A percentile compares a stretch with the other conserved stretches of the same genome.
Evolutionary conservation across 1,140 invertebrate species (phyloP).

Genomic region (Cydia amplana): DNA sequence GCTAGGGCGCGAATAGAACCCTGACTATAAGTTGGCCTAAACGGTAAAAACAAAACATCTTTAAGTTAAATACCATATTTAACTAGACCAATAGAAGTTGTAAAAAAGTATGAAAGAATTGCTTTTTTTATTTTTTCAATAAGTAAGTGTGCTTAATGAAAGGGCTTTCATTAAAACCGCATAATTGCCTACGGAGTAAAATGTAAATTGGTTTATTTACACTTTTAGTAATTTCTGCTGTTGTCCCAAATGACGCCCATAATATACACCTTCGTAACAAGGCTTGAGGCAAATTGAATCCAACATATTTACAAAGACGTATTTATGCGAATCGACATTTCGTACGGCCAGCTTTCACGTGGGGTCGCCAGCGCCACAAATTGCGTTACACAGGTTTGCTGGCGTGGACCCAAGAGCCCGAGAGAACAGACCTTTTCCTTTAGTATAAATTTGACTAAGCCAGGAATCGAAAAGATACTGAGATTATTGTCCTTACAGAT

Average conservation of each 20-base stretch:
- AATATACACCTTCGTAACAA: slow-evolving; percentile 14
- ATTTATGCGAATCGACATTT: slow-evolving; percentile 27
- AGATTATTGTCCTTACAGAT: background rate
- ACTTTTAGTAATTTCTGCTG: background rate
- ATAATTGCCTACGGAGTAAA: too few species aligned
- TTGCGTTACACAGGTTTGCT: slow-evolving; percentile 22
- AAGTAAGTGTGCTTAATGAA: too few species aligned
- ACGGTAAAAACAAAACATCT: too few species aligned
- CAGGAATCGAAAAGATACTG: background rate
- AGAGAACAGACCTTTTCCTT: background rate
- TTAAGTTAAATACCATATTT: too few species aligned
- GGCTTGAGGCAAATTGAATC: slow-evolving; percentile 9
- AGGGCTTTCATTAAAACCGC: too few species aligned
- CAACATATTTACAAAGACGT: slow-evolving; percentile 22
- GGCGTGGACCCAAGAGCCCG: background rate
- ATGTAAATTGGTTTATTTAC: too few species aligned
- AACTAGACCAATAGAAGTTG: too few species aligned
- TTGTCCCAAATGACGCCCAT: background rate
- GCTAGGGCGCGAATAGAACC: too few species aligned
- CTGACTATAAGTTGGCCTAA: too few species aligned
- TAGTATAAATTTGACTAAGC: background rate
- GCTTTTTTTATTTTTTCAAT: too few species aligned
- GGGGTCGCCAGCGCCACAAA: slow-evolving; percentile 5
- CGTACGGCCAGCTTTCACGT: slow-evolving; percentile 19
- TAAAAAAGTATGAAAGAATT: too few species aligned